Evolutionary conservation across 2,113 vertebrate species (phyloP).

Genomic region (Hepsetus odoe): DNA sequence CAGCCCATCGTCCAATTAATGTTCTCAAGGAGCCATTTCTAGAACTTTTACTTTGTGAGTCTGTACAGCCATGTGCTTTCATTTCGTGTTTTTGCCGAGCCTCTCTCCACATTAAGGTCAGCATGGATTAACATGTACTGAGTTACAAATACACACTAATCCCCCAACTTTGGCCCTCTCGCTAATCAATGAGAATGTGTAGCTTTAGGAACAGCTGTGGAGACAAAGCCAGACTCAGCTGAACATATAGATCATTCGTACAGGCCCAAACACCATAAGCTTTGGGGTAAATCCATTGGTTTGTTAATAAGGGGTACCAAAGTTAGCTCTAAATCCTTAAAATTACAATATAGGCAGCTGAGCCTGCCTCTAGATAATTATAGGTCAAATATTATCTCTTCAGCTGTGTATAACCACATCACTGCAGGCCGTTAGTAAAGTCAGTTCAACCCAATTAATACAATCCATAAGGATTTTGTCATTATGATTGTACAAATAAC

Average conservation of each 20-base stretch:
- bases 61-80: neutral
- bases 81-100: neutral
- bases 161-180: constrained; percentile 27
- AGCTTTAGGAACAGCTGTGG: constrained; percentile 28
- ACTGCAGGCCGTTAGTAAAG: neutral
- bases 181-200: constrained; percentile 39
- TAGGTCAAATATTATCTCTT: neutral
- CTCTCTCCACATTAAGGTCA: constrained; percentile 26
- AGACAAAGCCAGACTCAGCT: constrained; percentile 15
- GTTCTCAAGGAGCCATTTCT: neutral
- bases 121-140: constrained; percentile 36
- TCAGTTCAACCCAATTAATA: neutral
- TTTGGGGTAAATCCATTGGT: constrained; percentile 24
- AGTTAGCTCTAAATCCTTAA: constrained; percentile 16
- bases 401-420: neutral
- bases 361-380: neutral
- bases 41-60: neutral
- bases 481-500: neutral
- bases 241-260: constrained; percentile 35
- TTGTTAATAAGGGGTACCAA: constrained; percentile 16
- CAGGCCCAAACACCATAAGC: neutral
- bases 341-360: neutral
- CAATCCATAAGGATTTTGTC: constrained; percentile 15
- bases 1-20: neutral
- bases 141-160: constrained; percentile 37